Percentiles rank a stretch among this genome's conserved stretches.
These are phyloP conservation scores for Tachysurus fulvidraco DNA, from an alignment of 2,113 vertebrate species.

Conservation along the genomic window DNA sequence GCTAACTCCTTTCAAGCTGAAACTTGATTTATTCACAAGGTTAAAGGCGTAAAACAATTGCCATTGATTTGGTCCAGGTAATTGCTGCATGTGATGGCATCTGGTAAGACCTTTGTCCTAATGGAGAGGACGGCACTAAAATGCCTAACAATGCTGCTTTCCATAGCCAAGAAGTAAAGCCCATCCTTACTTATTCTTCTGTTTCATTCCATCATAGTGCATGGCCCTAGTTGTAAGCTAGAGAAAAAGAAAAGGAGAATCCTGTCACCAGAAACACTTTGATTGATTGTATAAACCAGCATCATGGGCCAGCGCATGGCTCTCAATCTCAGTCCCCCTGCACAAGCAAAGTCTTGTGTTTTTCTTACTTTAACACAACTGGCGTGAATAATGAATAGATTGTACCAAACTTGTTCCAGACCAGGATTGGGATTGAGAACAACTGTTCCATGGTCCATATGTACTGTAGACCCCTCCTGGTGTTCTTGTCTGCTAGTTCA, in stretches of 20 bases:
- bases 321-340: conserved; percentile 2
- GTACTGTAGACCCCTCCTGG: not conserved
- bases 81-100: conserved; percentile 56
- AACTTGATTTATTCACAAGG: conserved; percentile 67
- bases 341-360: not conserved
- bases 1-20: conserved; percentile 68
- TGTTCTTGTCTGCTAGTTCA: not conserved
- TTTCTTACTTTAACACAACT: not conserved
- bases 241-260: not conserved
- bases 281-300: not conserved
- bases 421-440: not conserved
- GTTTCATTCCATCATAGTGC: not conserved
- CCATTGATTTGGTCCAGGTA: conserved; percentile 71
- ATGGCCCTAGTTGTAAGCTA: not conserved
- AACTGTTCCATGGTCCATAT: not conserved
- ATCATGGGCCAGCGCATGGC: not conserved
- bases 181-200: conserved; percentile 28
- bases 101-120: conserved; percentile 54
- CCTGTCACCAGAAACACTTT: not conserved
- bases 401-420: not conserved
- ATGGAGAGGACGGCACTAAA: conserved; percentile 47
- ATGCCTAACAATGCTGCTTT: conserved; percentile 48
- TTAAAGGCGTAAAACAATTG: conserved; percentile 70
- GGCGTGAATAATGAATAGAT: not conserved
- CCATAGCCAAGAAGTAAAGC: conserved; percentile 13